A percentile compares a stretch with the other conserved stretches of the same genome.
phyloP scores from a whole-genome alignment of 2,113 vertebrate genomes.

The Sceloporus tristichus region DNA sequence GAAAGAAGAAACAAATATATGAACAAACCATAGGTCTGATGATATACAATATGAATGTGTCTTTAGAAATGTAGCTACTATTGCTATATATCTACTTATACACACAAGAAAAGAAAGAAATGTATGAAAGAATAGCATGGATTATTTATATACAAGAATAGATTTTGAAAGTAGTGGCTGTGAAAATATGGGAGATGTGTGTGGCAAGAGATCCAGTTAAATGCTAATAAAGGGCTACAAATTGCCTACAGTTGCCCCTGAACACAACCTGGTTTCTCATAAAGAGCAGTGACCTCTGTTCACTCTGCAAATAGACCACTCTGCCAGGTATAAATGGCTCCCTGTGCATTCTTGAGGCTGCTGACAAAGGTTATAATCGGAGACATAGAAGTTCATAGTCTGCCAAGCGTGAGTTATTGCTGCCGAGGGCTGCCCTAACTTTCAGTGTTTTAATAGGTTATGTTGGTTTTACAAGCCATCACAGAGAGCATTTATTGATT shows the following conservation, averaged over 20 bases:
- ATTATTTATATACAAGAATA: neutral
- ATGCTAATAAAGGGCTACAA: slow-evolving; percentile 12
- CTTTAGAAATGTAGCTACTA: no score
- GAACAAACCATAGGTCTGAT: neutral
- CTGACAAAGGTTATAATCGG: slow-evolving; percentile 19
- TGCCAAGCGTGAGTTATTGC: slow-evolving; percentile 16
- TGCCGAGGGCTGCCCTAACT: neutral
- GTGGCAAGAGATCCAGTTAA: neutral
- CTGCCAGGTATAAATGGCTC: neutral
- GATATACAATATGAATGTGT: neutral
- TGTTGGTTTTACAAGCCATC: slow-evolving; percentile 21
- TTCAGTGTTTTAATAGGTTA: slow-evolving; percentile 28
- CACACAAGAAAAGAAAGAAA: neutral
- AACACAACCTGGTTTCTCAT: neutral
- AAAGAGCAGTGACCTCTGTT: slow-evolving; percentile 15
- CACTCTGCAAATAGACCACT: neutral
- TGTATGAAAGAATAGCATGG: neutral
- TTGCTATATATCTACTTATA: neutral
- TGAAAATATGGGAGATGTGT: accelerated
- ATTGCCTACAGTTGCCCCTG: slow-evolving; percentile 2
- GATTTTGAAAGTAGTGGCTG: neutral
- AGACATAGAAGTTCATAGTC: slow-evolving; percentile 40
- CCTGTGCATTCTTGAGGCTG: neutral
- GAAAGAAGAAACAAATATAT: neutral
- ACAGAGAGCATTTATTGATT: slow-evolving; percentile 25